These are phyloP conservation scores for Buceros bicornis DNA, from an alignment of 2,797 vertebrate species.

Conservation along the genomic window DNA sequence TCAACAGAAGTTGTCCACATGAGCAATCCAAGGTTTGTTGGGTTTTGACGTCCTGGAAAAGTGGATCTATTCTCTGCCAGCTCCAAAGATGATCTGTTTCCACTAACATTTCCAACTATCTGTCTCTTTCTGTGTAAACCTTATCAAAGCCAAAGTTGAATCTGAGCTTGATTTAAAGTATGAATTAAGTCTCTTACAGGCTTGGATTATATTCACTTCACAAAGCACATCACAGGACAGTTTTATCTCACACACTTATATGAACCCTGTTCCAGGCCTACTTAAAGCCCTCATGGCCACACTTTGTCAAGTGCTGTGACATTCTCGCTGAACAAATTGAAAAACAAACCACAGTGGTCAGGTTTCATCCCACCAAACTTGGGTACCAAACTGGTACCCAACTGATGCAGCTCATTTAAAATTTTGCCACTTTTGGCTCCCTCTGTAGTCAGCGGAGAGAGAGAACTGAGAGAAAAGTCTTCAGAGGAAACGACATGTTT, in stretches of 20 bases:
- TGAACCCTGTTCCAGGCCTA: neutral
- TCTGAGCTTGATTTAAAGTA: neutral
- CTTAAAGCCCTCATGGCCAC: neutral
- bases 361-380: neutral
- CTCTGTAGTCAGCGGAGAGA: neutral
- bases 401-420: neutral
- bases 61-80: neutral
- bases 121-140: neutral
- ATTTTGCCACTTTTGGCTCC: neutral
- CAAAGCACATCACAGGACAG: neutral
- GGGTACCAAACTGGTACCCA: neutral
- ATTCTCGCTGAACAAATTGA: neutral
- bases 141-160: neutral
- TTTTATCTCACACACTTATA: neutral
- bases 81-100: neutral
- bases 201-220: neutral
- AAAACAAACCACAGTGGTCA: neutral
- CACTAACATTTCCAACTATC: neutral
- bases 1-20: neutral
- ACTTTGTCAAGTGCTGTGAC: neutral
- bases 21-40: neutral
- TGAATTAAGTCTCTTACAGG: neutral
- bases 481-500: neutral
- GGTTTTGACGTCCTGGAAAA: neutral
- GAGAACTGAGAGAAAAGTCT: neutral